Base-by-base conservation (phyloP, 1,140 invertebrate species). In the Dysdera silvatica region DNA sequence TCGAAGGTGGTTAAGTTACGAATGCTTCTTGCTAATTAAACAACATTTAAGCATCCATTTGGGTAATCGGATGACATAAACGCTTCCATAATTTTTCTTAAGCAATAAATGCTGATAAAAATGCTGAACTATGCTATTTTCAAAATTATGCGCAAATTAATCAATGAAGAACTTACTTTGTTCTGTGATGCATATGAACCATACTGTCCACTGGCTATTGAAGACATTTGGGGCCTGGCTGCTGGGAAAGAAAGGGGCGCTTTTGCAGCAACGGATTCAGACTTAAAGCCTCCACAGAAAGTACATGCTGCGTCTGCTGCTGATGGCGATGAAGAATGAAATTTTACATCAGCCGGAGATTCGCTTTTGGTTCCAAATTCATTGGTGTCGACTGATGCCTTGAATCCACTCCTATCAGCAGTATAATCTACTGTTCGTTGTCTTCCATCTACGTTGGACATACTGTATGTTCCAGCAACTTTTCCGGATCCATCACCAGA, bases 391-490 rank as follows among this genome's bases (percentile, higher is more conserved):
- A 66, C 58, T 14, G 40, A 41, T 24, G 65, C 65, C 23, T 59
- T 48, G 48, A 66, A 66, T 10, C 65, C 65, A 6, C 12, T 31
- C 10, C 51, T 32, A 24, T 66, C 65, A 18, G 65, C 65, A 8
- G 58, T 18, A 45, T 66, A 66, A 16, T 67, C 56, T 10, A 68
- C 66, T 4, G 33, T 49, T 20, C 67, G 47, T 4, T 32, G 23
- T 28, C 67, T 37, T 5, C 67, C 66, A 24, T 68, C 68, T 3
- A 14, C 48, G 3, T 14, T 45, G 4, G 43, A 29, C 41, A 69
- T 12, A 18, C 40, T 35, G 56, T 69, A 69, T 5, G 58, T 61
- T 18, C 67, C 67, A 18, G 62, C 62, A 5, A 69, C 64, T 16
- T 65, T 64, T 2, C 66, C 66, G 0, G 51, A 52, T 26, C 29